Base-by-base conservation (phyloP, 2,113 vertebrate species). In the Scortum barcoo region DNA sequence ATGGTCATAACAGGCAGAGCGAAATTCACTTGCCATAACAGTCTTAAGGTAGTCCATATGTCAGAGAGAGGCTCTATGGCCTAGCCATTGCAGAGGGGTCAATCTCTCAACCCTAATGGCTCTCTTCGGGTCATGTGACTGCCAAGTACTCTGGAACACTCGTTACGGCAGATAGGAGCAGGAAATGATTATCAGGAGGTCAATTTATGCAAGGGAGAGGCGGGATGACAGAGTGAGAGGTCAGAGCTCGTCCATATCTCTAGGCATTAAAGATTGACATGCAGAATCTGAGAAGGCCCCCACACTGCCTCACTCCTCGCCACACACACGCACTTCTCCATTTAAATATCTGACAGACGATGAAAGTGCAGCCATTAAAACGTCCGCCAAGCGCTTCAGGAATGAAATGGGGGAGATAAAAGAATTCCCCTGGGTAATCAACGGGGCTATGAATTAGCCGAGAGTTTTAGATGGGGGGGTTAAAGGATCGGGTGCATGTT, bases 301-400 rank as follows among this genome's bases (percentile, higher is more conserved):
- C 79, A 58, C 73, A 42, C 79, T 75, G 76, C 76, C 86, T 78
- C 81, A 48, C 81, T 81, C 80, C 73, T 79, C 86, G 72, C 86
- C 90, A 86, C 89, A 91, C 89, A 86, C 91, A 87, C 83, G 40
- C 91, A 76, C 85, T 89, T 88, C 87, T 80, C 83, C 88, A 95
- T 95, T 95, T 94, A 93, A 94, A 95, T 95, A 94, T 95, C 93
- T 95, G 93, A 94, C 92, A 94, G 93, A 93, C 92, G 91, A 94
- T 94, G 92, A 94, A 95, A 95, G 93, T 93, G 91, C 89, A 93
- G 93, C 93, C 92, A 95, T 95, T 95, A 95, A 95, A 96, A 94
- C 89, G 91, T 94, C 94, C 70, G 58, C 83, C 44, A 84, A 89
- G 90, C 82, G 89, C 92, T 95, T 95, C 94, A 94, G 91, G 92